Conservation (phyloP, 2,113 vertebrate genomes). For the Brienomyrus brachyistius region DNA sequence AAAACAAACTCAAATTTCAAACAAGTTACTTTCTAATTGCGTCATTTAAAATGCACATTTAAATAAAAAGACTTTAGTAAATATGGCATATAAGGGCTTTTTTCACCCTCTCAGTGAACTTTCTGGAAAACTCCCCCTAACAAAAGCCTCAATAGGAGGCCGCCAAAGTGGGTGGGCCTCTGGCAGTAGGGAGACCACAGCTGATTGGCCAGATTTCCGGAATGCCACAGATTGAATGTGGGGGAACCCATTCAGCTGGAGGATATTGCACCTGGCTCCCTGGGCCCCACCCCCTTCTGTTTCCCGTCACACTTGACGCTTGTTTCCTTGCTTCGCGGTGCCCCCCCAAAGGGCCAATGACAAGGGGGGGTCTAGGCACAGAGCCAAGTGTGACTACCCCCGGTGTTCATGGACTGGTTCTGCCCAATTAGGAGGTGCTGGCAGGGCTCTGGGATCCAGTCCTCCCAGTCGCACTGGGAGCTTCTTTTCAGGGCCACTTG, state of each 20-base stretch:
- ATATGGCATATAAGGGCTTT: background rate
- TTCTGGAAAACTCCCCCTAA: background rate
- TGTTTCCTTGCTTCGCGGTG: background rate
- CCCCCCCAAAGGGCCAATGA: constrained; percentile 21
- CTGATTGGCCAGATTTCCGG: background rate
- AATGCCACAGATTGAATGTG: background rate
- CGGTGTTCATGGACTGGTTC: constrained; percentile 53
- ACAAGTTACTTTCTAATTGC: background rate
- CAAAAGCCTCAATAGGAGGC: background rate
- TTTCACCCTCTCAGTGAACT: background rate
- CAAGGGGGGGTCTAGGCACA: constrained; percentile 2
- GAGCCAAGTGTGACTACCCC: constrained; percentile 43
- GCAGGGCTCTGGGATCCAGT: constrained; percentile 40
- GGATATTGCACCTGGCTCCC: constrained; percentile 24
- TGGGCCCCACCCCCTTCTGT: constrained; percentile 21
- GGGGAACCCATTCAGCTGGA: constrained; percentile 11
- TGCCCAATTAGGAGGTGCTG: constrained; percentile 62
- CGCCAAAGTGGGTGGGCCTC: background rate
- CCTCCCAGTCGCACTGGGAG: constrained; percentile 50
- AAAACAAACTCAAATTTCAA: background rate
- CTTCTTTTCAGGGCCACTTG: constrained; percentile 52
- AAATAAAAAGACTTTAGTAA: background rate
- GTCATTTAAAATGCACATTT: background rate
- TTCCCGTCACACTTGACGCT: background rate
- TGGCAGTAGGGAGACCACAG: background rate